Evolutionary conservation across 2,888 invertebrate species (phyloP), one percentile per base, ranked within the genome.

Genomic region (Eristalis tenax): DNA sequence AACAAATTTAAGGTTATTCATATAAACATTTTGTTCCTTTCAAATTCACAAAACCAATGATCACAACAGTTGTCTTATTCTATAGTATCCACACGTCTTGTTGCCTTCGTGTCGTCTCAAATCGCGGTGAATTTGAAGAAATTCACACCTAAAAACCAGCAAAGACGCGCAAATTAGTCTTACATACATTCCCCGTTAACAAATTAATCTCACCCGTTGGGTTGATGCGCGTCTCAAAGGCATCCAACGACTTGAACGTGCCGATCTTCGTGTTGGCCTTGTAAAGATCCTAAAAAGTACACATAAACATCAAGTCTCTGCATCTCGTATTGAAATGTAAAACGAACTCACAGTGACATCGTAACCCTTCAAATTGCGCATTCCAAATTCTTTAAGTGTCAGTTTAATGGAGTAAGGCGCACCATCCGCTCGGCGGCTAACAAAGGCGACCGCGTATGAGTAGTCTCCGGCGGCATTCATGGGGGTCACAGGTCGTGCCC

Each of bases 371-470:
- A 74, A 59, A 83, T 91, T 91, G 4, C 77, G 90, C n/a, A 94
- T 88, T 3, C 92, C 92, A 15, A 94, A 85, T 56, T 92, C 91
- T 32, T 90, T 89, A 0, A 93, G 87, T 8, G 90, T 89, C 50
- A 91, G 89, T 4, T 88, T 89, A 26, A 92, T 89, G 10, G 90
- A 74, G 79, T 91, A 92, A 1, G 94, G 94, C 18, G 91, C 90
- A 13, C 94, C 94, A 90, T 94, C 94, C 3, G 90, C 85, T 1
- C 94, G 92, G 3, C 92, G 92, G 82, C 93, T 94, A 2, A 93
- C 92, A 88, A 94, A 93, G 38, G 93, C 94, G 15, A 94, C 90
- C 2, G 94, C 94, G 90, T 92, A 93, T 1, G 94, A 95, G 89
- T 92, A 89, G 43, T 93, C 89, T 15, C 91, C 91, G 28, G 61